Evolutionary conservation across 2,888 invertebrate species (phyloP).

Genomic region (Orthosia gothica): DNA sequence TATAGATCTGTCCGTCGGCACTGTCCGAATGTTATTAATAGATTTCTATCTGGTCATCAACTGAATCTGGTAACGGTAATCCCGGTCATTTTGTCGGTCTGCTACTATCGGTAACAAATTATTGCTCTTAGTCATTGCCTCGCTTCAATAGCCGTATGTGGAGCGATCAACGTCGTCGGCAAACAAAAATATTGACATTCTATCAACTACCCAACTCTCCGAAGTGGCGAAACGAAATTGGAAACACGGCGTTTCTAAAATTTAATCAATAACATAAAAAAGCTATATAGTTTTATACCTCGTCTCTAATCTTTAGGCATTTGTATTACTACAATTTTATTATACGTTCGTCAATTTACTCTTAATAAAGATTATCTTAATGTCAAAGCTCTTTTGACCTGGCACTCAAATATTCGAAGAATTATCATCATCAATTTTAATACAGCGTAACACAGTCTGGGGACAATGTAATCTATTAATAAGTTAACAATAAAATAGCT

Average conservation of each 20-base stretch:
- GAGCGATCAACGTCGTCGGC: slow-evolving; percentile 53
- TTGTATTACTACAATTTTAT: slow-evolving; percentile 51
- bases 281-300: slow-evolving; percentile 27
- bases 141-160: slow-evolving; percentile 63
- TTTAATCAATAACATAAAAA: slow-evolving; percentile 38
- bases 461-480: slow-evolving; percentile 55
- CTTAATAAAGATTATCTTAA: slow-evolving; percentile 60
- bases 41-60: slow-evolving; percentile 90
- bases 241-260: slow-evolving; percentile 22
- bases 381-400: slow-evolving; percentile 44
- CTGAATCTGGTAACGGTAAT: slow-evolving; percentile 89
- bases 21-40: slow-evolving; percentile 90
- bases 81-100: slow-evolving; percentile 84
- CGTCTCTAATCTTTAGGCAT: slow-evolving; percentile 35
- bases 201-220: slow-evolving; percentile 31
- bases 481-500: slow-evolving; percentile 53
- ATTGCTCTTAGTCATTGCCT: slow-evolving; percentile 72
- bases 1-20: slow-evolving; percentile 89
- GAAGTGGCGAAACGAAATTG: not conserved
- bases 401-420: slow-evolving; percentile 50
- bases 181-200: slow-evolving; percentile 59
- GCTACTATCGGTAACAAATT: slow-evolving; percentile 88
- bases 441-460: slow-evolving; percentile 56
- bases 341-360: slow-evolving; percentile 59
- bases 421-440: slow-evolving; percentile 50